Evolutionary conservation across 2,888 invertebrate species (phyloP).

Genomic region (Tiliacea citrago): DNA sequence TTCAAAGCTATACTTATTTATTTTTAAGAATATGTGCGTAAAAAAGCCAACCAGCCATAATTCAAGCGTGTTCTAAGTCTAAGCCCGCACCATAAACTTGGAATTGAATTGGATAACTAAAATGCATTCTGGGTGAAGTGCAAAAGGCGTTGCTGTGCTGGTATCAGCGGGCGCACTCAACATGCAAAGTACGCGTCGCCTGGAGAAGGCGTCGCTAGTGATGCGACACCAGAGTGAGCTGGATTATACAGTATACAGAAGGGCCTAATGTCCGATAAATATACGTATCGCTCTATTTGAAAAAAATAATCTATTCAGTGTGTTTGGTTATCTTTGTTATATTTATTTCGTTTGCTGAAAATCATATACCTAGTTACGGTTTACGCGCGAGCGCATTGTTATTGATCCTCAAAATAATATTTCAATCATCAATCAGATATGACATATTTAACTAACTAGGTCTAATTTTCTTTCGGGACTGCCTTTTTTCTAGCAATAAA

Average conservation of each 20-base stretch:
- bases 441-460: background rate
- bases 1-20: background rate
- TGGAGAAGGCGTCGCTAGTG: constrained; percentile 57
- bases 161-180: constrained; percentile 67
- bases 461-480: background rate
- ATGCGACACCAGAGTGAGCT: constrained; percentile 21
- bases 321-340: background rate
- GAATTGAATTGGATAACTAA: constrained; percentile 67
- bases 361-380: background rate
- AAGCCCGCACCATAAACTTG: constrained; percentile 48
- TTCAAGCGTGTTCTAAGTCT: constrained; percentile 18
- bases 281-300: background rate
- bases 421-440: background rate
- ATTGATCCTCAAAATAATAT: no score
- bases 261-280: background rate
- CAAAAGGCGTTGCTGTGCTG: constrained; percentile 63
- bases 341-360: no score
- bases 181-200: constrained; percentile 70
- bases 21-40: background rate
- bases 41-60: background rate
- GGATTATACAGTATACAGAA: background rate
- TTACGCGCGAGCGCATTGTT: background rate
- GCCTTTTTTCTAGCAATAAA: background rate
- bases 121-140: constrained; percentile 68
- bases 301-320: background rate